Evolutionary conservation across 1,140 invertebrate species (phyloP).

Genomic region (Sitodiplosis mosellana): DNA sequence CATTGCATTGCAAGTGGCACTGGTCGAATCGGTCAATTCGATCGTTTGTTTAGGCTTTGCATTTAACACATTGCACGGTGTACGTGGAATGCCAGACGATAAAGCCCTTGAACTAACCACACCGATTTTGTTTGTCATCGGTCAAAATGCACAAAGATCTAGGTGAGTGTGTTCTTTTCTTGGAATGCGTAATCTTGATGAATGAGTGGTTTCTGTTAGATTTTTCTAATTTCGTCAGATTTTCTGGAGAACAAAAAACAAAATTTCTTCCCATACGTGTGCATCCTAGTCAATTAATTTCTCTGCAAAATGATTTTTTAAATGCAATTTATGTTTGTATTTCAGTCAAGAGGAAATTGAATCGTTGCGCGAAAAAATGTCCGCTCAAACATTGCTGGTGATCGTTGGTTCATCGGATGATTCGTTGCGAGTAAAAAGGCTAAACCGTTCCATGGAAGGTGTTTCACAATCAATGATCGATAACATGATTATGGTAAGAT

Average conservation of each 20-base stretch:
- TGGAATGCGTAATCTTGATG: too few relatives aligned
- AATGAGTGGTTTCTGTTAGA: too few relatives aligned
- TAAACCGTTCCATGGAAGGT: constrained; percentile 48
- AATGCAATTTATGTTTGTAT: constrained; percentile 11
- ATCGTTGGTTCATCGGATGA: constrained; percentile 72
- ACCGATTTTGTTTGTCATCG: constrained; percentile 64
- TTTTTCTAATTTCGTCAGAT: too few relatives aligned
- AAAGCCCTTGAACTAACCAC: constrained; percentile 49
- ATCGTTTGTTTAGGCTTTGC: constrained; percentile 69
- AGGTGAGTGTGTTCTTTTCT: too few relatives aligned
- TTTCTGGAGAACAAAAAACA: too few relatives aligned
- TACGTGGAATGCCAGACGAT: constrained; percentile 61
- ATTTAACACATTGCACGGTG: constrained; percentile 51
- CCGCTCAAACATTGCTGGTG: constrained; percentile 54
- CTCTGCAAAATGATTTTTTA: too few relatives aligned
- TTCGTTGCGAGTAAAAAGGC: constrained; percentile 46
- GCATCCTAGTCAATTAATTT: too few relatives aligned
- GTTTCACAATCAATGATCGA: constrained; percentile 73
- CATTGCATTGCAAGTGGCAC: constrained; percentile 46
- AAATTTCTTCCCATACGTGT: too few relatives aligned
- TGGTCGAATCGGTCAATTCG: constrained; percentile 47
- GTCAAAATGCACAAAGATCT: constrained; percentile 42
- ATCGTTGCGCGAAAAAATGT: constrained; percentile 51
- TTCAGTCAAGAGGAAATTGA: constrained; percentile 54
- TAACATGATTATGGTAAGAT: constrained; percentile 43